These are phyloP conservation scores for Coregonus clupeaformis DNA, from an alignment of 2,113 vertebrate species.

Conservation along the genomic window DNA sequence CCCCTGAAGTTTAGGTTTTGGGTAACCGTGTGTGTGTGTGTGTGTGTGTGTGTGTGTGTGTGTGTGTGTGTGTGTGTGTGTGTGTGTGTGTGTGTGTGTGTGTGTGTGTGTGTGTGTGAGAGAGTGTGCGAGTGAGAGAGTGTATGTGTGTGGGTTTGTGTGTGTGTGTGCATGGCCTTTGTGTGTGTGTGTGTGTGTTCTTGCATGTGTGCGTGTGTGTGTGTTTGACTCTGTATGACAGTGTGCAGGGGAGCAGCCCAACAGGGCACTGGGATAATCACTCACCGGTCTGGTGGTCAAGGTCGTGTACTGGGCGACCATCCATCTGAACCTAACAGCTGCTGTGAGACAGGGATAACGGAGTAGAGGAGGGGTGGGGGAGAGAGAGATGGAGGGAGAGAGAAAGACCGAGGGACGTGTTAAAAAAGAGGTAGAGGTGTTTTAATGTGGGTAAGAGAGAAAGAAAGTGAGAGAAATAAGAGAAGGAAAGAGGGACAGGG, in stretches of 20 bases:
- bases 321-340: slow-evolving; percentile 71
- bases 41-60: neutral
- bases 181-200: slow-evolving; percentile 20
- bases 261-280: slow-evolving; percentile 66
- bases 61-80: slow-evolving; percentile 11
- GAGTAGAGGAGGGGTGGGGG: neutral
- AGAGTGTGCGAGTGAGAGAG: neutral
- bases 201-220: slow-evolving; percentile 15
- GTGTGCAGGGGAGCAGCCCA: slow-evolving; percentile 36
- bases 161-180: slow-evolving; percentile 1
- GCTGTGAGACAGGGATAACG: slow-evolving; percentile 48
- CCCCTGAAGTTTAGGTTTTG: neutral
- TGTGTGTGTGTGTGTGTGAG: slow-evolving; percentile 31
- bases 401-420: neutral
- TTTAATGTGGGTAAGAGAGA: too few species aligned
- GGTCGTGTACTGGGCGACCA: slow-evolving; percentile 60
- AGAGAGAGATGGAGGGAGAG: neutral
- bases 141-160: neutral
- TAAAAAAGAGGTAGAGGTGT: slow-evolving; percentile 15
- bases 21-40: neutral
- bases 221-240: slow-evolving; percentile 16
- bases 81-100: slow-evolving; percentile 26
- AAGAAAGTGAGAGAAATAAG: neutral
- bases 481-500: too few species aligned
- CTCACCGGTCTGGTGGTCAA: slow-evolving; percentile 68